These are phyloP conservation scores for Archilochus colubris DNA, from an alignment of 2,113 vertebrate genomes.

Conservation along the genomic window DNA sequence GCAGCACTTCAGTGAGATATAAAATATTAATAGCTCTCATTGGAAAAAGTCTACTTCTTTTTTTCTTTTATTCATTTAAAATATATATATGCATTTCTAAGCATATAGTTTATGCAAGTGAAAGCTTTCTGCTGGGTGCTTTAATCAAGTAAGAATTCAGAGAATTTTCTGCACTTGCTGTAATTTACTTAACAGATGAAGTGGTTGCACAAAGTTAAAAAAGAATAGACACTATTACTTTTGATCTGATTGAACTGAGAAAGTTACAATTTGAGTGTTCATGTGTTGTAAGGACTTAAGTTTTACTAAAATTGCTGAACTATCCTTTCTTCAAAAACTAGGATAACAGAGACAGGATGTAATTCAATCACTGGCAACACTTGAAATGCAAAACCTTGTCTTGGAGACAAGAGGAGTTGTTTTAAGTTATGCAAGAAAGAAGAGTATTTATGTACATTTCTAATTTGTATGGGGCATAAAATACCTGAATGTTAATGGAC, in stretches of 20 bases:
- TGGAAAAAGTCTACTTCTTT: not conserved
- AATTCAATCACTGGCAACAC: not conserved
- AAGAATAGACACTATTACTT: not conserved
- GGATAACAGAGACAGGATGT: not conserved
- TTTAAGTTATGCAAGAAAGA: not conserved
- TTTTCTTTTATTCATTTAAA: not conserved
- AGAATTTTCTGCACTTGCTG: not conserved
- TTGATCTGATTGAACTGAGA: not conserved
- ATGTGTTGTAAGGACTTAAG: not conserved
- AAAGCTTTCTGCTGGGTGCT: not conserved
- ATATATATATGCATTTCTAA: slow-evolving; percentile 14
- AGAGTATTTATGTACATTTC: not conserved
- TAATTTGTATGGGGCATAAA: not conserved
- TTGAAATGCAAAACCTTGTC: not conserved
- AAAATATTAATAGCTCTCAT: not conserved
- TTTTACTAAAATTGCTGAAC: not conserved
- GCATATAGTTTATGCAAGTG: slow-evolving; percentile 11
- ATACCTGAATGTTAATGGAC: not conserved
- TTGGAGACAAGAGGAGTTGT: not conserved
- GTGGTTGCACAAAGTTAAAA: not conserved
- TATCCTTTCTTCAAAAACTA: not conserved
- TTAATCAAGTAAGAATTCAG: not conserved
- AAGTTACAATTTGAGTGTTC: not conserved
- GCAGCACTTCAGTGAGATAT: not conserved
- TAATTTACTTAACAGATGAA: not conserved